Conservation (phyloP, 2,113 vertebrate genomes). For the Dipodomys merriami region DNA sequence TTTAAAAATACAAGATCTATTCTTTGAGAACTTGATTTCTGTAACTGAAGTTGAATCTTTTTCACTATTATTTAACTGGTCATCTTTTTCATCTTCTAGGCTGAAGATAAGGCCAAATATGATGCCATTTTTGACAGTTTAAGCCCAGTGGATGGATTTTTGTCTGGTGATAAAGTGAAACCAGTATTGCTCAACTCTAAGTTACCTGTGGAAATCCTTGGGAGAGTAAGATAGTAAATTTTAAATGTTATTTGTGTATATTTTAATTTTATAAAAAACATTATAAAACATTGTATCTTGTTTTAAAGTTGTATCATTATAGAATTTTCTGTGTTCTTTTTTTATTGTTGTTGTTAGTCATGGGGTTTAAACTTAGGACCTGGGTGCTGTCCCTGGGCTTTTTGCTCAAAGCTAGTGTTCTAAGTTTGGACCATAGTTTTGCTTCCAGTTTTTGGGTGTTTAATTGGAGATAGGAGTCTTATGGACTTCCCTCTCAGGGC, state of each 20-base stretch:
- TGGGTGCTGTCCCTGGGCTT: too few species aligned
- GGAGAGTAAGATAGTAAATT: conserved; percentile 90
- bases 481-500: too few species aligned
- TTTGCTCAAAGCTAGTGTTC: too few species aligned
- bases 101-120: conserved; percentile 97
- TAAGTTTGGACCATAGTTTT: too few species aligned
- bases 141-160: conserved; percentile 92
- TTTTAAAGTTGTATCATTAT: conserved; percentile 44
- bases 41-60: conserved; percentile 32
- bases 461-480: too few species aligned
- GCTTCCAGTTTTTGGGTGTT: too few species aligned
- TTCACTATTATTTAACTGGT: conserved; percentile 61
- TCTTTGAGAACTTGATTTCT: conserved; percentile 62
- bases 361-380: too few species aligned
- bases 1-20: neutral
- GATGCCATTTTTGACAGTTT: conserved; percentile 98
- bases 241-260: conserved; percentile 59
- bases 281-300: neutral
- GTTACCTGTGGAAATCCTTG: conserved; percentile 96
- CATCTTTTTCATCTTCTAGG: conserved; percentile 83
- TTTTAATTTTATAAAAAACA: conserved; percentile 42
- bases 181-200: conserved; percentile 99
- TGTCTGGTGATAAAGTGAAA: conserved; percentile 98
- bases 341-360: conserved; percentile 38
- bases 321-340: conserved; percentile 58